Evolutionary conservation across 2,113 vertebrate genomes (phyloP).

Genomic region (Chitala chitala): DNA sequence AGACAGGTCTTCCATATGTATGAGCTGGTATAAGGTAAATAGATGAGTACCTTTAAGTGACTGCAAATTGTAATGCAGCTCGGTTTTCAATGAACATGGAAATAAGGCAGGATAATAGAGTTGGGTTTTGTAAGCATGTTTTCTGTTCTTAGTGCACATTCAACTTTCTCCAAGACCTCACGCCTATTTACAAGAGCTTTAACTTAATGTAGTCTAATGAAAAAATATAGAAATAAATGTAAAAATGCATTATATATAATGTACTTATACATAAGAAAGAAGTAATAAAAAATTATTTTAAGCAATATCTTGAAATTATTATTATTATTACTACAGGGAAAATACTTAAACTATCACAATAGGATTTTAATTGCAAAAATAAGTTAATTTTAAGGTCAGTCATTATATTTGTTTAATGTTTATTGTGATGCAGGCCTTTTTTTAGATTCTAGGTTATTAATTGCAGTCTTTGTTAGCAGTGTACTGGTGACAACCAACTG

Average conservation of each 20-base stretch:
- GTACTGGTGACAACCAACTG: constrained; percentile 31
- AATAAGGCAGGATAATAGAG: constrained; percentile 21
- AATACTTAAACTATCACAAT: too few relatives aligned
- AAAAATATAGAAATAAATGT: not conserved
- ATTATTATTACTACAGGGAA: too few relatives aligned
- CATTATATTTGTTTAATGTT: not conserved
- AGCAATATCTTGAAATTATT: too few relatives aligned
- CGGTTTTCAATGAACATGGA: constrained; percentile 40
- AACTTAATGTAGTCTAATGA: not conserved
- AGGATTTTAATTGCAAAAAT: not conserved
- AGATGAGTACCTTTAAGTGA: constrained; percentile 51
- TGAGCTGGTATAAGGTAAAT: constrained; percentile 62
- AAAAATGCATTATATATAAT: not conserved
- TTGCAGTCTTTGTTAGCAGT: not conserved
- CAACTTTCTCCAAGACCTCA: not conserved
- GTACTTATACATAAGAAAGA: not conserved
- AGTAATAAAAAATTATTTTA: not conserved
- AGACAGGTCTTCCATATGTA: constrained; percentile 63
- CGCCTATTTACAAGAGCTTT: constrained; percentile 2
- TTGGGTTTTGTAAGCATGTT: constrained; percentile 11
- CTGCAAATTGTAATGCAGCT: constrained; percentile 35
- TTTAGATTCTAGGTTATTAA: not conserved
- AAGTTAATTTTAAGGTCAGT: not conserved
- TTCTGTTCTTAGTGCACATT: constrained; percentile 5
- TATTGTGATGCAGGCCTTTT: not conserved